Evolutionary conservation across 2,797 vertebrate genomes (phyloP).

Genomic region (Momotus momota): DNA sequence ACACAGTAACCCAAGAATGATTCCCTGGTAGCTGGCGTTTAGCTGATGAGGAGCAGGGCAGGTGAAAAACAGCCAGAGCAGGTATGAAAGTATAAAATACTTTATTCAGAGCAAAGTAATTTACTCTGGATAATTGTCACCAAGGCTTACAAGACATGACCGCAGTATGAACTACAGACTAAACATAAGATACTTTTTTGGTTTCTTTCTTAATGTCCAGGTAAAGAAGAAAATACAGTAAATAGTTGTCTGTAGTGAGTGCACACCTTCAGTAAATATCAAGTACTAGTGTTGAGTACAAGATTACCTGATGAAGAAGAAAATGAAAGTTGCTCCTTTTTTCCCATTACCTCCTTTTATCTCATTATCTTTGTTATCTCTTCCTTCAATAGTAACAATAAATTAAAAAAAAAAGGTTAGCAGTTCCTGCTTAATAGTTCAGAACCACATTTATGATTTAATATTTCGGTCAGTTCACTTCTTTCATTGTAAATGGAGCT

Average conservation of each 20-base stretch:
- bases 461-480: background rate
- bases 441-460: background rate
- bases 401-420: background rate
- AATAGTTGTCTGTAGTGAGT: background rate
- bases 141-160: background rate
- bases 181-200: background rate
- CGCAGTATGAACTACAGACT: background rate
- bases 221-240: background rate
- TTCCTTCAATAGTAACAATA: background rate
- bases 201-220: background rate
- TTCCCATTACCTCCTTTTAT: background rate
- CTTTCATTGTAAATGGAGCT: background rate
- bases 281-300: background rate
- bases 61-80: background rate
- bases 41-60: background rate
- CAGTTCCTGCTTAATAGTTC: background rate
- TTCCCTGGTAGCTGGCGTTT: background rate
- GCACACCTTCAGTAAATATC: background rate
- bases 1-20: background rate
- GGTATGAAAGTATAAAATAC: background rate
- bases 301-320: background rate
- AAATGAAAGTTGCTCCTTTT: background rate
- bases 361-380: background rate
- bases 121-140: background rate
- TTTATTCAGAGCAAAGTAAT: background rate